phyloP scores from a whole-genome alignment of 2,113 vertebrate species.

The Xenus cinereus region DNA sequence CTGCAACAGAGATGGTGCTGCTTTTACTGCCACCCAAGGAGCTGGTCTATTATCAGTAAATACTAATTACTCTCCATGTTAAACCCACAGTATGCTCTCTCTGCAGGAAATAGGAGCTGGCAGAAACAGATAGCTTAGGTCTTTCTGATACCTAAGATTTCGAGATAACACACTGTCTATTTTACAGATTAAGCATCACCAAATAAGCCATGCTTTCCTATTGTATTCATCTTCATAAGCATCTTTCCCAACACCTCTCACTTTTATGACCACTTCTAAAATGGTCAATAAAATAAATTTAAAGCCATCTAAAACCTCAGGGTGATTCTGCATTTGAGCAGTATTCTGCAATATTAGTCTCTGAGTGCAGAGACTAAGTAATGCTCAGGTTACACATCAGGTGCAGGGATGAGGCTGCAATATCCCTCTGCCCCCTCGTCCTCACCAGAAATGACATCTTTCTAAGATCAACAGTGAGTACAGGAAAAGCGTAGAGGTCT shows the following conservation, averaged over 20 bases:
- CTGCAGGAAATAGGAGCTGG: neutral
- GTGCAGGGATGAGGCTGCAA: neutral
- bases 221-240: neutral
- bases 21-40: neutral
- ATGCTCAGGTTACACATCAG: neutral
- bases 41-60: neutral
- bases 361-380: neutral
- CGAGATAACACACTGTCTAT: neutral
- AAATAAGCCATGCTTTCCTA: neutral
- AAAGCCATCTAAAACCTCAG: neutral
- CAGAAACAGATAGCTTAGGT: neutral
- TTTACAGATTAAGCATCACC: neutral
- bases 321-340: neutral
- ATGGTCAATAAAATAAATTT: neutral
- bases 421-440: neutral
- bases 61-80: neutral
- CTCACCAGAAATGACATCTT: neutral
- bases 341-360: neutral
- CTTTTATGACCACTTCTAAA: neutral
- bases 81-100: neutral
- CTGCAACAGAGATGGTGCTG: neutral
- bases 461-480: neutral
- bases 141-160: neutral
- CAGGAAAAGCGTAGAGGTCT: neutral
- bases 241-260: accelerated